Conservation (phyloP, 2,888 invertebrate genomes). For the Dynastes maya region DNA sequence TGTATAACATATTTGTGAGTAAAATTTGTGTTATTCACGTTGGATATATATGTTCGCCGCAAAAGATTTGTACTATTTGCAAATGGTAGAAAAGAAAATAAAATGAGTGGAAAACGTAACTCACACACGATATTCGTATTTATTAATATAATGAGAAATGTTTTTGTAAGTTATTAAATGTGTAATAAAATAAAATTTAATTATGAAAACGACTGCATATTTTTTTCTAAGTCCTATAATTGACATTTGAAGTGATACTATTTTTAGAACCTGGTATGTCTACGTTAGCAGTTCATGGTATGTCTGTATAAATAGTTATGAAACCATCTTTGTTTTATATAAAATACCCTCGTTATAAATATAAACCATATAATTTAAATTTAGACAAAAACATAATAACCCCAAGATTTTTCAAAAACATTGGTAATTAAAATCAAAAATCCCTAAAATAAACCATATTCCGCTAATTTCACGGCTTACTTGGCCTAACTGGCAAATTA, state of each 20-base stretch:
- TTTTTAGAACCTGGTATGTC: not conserved
- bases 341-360: too few relatives aligned
- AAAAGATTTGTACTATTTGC: slow-evolving; percentile 6
- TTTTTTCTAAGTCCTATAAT: not conserved
- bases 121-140: slow-evolving; percentile 18
- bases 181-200: slow-evolving; percentile 46
- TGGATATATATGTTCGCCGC: slow-evolving; percentile 4
- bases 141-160: slow-evolving; percentile 35
- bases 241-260: not conserved
- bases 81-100: not conserved
- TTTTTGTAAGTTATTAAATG: slow-evolving; percentile 38
- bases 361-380: too few relatives aligned
- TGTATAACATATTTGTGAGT: not conserved
- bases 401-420: too few relatives aligned
- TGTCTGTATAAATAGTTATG: too few relatives aligned
- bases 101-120: not conserved
- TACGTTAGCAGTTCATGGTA: too few relatives aligned
- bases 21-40: slow-evolving; percentile 12
- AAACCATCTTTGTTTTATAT: too few relatives aligned
- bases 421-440: too few relatives aligned
- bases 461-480: too few relatives aligned
- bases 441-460: too few relatives aligned
- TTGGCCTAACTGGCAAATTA: too few relatives aligned
- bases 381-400: too few relatives aligned
- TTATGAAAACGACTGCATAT: not conserved